Evolutionary conservation across 2,113 vertebrate species (phyloP).

Genomic region (cat (Felis catus)): DNA sequence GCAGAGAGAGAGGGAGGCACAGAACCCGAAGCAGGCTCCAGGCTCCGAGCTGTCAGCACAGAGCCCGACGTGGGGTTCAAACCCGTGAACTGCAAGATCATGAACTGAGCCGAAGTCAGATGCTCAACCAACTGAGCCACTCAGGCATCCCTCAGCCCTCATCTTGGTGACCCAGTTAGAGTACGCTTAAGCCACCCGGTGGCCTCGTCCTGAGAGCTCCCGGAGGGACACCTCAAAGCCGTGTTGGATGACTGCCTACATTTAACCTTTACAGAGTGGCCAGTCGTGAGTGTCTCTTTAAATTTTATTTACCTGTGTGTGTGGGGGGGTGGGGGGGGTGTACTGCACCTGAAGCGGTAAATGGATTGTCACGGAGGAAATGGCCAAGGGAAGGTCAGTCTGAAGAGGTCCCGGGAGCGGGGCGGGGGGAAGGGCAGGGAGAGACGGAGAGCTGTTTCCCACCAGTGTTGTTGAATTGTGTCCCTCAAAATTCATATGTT

Average conservation of each 20-base stretch:
- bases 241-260: not conserved
- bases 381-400: not conserved
- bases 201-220: not conserved
- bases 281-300: not conserved
- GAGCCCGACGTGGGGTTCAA: too few species aligned
- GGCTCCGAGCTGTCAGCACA: too few species aligned
- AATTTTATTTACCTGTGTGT: not conserved
- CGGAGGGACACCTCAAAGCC: not conserved
- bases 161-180: not conserved
- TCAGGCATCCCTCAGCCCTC: not conserved
- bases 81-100: too few species aligned
- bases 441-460: accelerated
- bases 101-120: too few species aligned
- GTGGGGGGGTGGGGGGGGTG: not conserved
- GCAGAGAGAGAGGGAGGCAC: too few species aligned
- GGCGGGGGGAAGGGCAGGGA: not conserved
- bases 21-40: too few species aligned
- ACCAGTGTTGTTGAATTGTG: not conserved
- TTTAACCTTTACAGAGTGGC: not conserved
- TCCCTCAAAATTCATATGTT: not conserved
- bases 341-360: not conserved
- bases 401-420: not conserved
- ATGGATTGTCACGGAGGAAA: not conserved
- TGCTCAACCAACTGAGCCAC: too few species aligned
- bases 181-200: not conserved